Evolutionary conservation across 1,140 invertebrate genomes (phyloP), one percentile per base, ranked within the genome.

Genomic region (Monochamus saltuarius): DNA sequence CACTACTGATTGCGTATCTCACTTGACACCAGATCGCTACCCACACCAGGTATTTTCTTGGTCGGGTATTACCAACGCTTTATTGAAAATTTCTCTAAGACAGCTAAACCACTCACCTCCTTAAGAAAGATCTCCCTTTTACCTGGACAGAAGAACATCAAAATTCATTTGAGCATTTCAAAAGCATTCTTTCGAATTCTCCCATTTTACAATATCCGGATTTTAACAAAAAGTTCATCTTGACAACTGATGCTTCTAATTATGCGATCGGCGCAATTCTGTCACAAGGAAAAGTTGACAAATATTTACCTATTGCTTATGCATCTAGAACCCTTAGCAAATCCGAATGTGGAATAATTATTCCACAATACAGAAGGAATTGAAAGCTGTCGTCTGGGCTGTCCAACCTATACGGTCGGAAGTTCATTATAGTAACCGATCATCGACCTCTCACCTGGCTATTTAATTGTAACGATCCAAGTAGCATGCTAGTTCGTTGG

Each of bases 331-430:
- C 55, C 8, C 43, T 70, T 38, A 59, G 67, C 19, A 14, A 40
- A 13, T n/a, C 47, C 7, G 69, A 73, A 50, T 13, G 39, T 64
- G 69, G 39, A 70, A 67, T 38, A 69, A 66, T 49, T 65, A 77
- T 52, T 68, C 55, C 7, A 73, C 66, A 9, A 78, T 72, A 29
- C 74, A 80, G 70, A 77, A 78, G 60, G 81, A 85, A 76, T 66
- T 80, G 38, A 61, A 85, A 16, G 81, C 80, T 2, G 75, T 84
- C 8, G 70, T 85, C 0, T 81, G 75, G 74, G 74, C 73, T 1
- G 63, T 75, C 1, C 69, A 79, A 62, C 59, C 77, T 42, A 80
- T 80, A 57, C 38, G 71, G 46, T 65, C 70, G 11, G 82, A 78
- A 59, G 55, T 83, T 1, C 73, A 72, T 52, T 73, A 74, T 16